Base-by-base conservation (phyloP, 2,113 vertebrate genomes). In the Tachysurus fulvidraco region DNA sequence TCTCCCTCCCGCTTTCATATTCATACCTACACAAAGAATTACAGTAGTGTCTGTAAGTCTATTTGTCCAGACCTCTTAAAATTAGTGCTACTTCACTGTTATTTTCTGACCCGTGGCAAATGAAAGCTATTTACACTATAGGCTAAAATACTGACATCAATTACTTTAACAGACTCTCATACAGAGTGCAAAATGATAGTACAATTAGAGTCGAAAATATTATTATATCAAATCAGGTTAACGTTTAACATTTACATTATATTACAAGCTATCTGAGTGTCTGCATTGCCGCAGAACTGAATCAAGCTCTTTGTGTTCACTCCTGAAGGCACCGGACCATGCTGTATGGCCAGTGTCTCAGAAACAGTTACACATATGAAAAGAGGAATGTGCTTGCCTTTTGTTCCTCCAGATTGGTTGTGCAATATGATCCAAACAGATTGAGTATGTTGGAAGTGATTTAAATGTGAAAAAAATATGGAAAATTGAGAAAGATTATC, bases 21-120 rank as follows among this genome's bases (percentile, higher is more conserved):
- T 28, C 28, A 78, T 67, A 62, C 28, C 76, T 76, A 54, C 54
- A 71, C 65, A 59, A 69, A 71, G 67, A 82, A 54, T 81, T 84
- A 79, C 85, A 84, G 57, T 57, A n/a, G 59, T 85, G 30, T 77
- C 46, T 84, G 87, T 60, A 59, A 83, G 65, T 84, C 73, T 21
- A 81, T 81, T 81, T 81, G 78, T 80, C 78, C 4, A 10, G 69
- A 65, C 12, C 69, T 82, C 25, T 86, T 78, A 36, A 86, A 80
- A 80, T 36, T 13, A 59, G 55, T 5, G 11, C 78, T 44, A 36
- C 17, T 60, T 80, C 54, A 30, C 52, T n/a, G 44, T 7, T 44
- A 65, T 52, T 78, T 85, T 12, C 28, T 79, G 76, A 57, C 30
- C 52, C 19, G 19, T n/a, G 41, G 8, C 41, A 19, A 54, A 78